Base-by-base conservation (phyloP, 1,140 invertebrate species). In the Drosophila sechellia region DNA sequence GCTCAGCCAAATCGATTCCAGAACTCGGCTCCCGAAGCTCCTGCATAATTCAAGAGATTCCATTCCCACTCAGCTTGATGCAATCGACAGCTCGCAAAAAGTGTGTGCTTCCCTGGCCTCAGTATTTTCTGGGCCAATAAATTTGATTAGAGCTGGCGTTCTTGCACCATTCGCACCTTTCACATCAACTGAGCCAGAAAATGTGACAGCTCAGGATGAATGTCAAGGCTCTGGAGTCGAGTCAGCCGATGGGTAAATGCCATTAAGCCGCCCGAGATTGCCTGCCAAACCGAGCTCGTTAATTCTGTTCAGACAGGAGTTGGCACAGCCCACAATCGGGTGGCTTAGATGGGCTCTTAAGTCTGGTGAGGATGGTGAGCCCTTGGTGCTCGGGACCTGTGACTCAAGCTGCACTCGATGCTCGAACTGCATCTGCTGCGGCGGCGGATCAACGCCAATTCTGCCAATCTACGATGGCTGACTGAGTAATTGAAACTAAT, bases 61-160 rank as follows among this genome's bases (percentile, higher is more conserved):
- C 31, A 31, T 31, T 31, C 48, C 40, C 49, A 55, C 50, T 76
- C 56, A 70, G 58, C n/a, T 34, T 54, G 61, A 69, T 86, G 79
- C 84, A 86, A 87, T 86, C 75, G 83, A 87, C 83, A 87, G 83
- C 79, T 83, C 71, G 57, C 72, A 65, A 87, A 81, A 81, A 81
- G 73, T 63, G 43, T 61, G 57, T 27, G 4, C 35, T 45, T 42
- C 5, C 15, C 40, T 43, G n/a, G 6, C 40, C 54, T 49, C 65
- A 61, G 81, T 65, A 79, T 87, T 87, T 86, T 83, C 68, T 76
- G 70, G 81, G 55, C 66, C 84, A 86, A 76, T 86, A 81, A 83
- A 87, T 83, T 86, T 83, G 70, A 86, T 86, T 86, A 77, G 55
- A 49, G 22, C 22, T 5, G 17, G 35, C 17, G 12, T 37, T 39